phyloP scores from a whole-genome alignment of 2,797 vertebrate genomes.

The Lateolabrax maculatus region DNA sequence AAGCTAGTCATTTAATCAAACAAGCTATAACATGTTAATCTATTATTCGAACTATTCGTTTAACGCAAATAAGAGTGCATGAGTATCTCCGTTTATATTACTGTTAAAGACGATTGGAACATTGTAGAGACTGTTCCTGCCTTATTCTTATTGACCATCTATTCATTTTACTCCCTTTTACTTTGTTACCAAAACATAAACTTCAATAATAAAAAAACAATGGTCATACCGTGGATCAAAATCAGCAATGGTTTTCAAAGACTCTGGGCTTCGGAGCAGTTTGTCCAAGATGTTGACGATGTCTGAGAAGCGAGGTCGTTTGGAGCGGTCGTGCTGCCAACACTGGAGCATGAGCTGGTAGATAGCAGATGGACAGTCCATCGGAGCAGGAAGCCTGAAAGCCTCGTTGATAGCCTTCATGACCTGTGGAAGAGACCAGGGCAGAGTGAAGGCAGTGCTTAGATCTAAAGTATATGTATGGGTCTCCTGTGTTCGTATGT shows the following conservation, averaged over 20 bases:
- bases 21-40: background rate
- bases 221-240: slow-evolving; percentile 92
- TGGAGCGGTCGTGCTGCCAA: slow-evolving; percentile 94
- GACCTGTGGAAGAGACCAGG: slow-evolving; percentile 83
- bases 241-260: slow-evolving; percentile 92
- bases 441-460: slow-evolving; percentile 31
- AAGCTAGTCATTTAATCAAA: background rate
- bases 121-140: background rate
- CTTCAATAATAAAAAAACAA: background rate
- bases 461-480: slow-evolving; percentile 32
- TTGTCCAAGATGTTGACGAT: slow-evolving; percentile 96
- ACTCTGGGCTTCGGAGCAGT: slow-evolving; percentile 91
- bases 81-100: background rate
- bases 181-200: background rate
- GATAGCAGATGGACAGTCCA: slow-evolving; percentile 95
- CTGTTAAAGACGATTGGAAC: background rate
- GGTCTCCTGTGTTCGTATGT: slow-evolving; percentile 24
- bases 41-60: background rate
- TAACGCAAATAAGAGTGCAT: background rate
- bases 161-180: background rate
- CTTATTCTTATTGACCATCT: background rate
- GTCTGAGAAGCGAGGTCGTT: slow-evolving; percentile 93
- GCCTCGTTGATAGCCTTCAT: slow-evolving; percentile 99
- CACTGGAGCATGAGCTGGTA: slow-evolving; percentile 99
- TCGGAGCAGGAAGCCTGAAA: slow-evolving; percentile 94